Evolutionary conservation across 2,888 invertebrate genomes (phyloP).

Genomic region (Ariolimax columbianus): DNA sequence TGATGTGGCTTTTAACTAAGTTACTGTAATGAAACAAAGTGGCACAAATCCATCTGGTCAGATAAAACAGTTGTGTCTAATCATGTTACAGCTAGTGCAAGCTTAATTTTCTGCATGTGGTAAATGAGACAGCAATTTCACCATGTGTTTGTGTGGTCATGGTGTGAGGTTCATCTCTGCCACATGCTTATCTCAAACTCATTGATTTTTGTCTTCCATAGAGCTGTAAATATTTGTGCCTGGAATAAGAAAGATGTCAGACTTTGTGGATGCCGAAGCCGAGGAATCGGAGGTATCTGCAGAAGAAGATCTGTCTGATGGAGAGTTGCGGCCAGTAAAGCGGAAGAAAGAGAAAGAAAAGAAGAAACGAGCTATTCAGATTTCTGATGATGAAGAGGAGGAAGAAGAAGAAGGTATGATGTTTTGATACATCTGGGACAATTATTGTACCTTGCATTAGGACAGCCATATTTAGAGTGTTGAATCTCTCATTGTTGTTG

Average conservation of each 20-base stretch:
- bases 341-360: conserved; percentile 47
- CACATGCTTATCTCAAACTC: not conserved
- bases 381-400: conserved; percentile 84
- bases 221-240: not conserved
- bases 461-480: no score
- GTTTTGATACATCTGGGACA: no score
- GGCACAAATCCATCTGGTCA: no score
- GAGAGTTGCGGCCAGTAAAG: conserved; percentile 76
- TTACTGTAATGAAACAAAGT: no score
- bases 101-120: no score
- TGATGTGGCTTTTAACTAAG: no score
- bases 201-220: not conserved
- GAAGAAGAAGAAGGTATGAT: conserved; percentile 85
- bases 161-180: not conserved
- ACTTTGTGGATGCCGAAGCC: conserved; percentile 71
- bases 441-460: no score
- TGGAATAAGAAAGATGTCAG: conserved; percentile 47
- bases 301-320: conserved; percentile 61
- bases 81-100: no score
- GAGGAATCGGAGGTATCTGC: conserved; percentile 62
- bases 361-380: conserved; percentile 81
- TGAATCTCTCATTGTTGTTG: no score
- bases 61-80: no score
- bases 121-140: no score
- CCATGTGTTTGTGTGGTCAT: no score